phyloP scores from a whole-genome alignment of 2,113 vertebrate species.

The Lepidothrix coronata region DNA sequence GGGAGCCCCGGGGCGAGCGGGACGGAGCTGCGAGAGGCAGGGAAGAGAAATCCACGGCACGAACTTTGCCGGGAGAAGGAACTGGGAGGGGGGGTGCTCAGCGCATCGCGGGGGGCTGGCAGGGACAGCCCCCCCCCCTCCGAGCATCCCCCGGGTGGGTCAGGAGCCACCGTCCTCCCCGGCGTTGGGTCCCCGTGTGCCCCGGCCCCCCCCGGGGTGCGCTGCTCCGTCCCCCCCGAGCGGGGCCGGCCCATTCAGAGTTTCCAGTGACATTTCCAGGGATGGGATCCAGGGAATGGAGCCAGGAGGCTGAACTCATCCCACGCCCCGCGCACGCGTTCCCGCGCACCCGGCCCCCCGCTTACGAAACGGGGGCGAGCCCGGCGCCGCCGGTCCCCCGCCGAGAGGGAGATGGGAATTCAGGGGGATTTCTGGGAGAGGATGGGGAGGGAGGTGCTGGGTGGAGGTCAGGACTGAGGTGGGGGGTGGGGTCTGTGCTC shows the following conservation, averaged over 20 bases:
- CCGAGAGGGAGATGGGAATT: neutral
- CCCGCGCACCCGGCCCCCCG: neutral
- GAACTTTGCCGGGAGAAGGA: neutral
- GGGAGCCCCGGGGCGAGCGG: neutral
- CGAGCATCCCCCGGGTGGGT: neutral
- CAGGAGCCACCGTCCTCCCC: neutral
- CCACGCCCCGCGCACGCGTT: constrained; percentile 36
- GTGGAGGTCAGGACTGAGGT: rapidly evolving
- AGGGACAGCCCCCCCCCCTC: neutral
- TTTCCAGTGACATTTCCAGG: constrained; percentile 64
- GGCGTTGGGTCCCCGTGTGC: neutral
- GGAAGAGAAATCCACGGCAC: neutral
- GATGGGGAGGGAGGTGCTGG: neutral
- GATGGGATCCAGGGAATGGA: constrained; percentile 7
- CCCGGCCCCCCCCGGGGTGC: neutral
- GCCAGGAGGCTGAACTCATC: constrained; percentile 56
- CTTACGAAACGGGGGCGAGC: constrained; percentile 16
- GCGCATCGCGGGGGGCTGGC: rapidly evolving
- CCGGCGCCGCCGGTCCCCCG: neutral
- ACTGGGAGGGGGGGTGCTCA: neutral
- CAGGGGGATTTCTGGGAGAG: neutral
- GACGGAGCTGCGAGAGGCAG: neutral
- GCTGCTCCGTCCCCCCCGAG: neutral
- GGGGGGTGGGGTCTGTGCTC: neutral
- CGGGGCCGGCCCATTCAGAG: constrained; percentile 39